A percentile compares a stretch with the other conserved stretches of the same genome.
These are phyloP conservation scores for Eospalax fontanierii DNA, from an alignment of 2,797 vertebrate species.

Conservation along the genomic window DNA sequence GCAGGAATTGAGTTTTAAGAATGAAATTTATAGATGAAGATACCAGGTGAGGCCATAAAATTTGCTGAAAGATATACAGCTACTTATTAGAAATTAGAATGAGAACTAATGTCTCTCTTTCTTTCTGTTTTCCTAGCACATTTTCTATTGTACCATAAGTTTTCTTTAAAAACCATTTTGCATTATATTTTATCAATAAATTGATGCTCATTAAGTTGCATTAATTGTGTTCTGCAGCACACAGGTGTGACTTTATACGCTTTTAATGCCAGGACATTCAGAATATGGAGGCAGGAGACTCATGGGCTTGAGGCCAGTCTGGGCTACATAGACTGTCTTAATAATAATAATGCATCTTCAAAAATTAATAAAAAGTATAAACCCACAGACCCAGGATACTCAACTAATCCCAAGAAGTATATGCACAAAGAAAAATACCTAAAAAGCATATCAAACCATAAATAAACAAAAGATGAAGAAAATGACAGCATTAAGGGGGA, in stretches of 20 bases:
- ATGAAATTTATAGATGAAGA: not conserved
- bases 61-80: not conserved
- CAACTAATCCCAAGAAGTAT: not conserved
- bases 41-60: not conserved
- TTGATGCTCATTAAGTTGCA: not conserved
- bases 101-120: not conserved
- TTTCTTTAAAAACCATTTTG: not conserved
- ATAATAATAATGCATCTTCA: not conserved
- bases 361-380: conserved; percentile 34
- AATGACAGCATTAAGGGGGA: not conserved
- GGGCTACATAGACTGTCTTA: not conserved
- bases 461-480: not conserved
- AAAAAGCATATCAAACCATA: not conserved
- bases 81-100: not conserved
- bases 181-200: not conserved
- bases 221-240: not conserved
- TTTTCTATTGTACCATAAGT: not conserved
- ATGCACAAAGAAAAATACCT: conserved; percentile 30
- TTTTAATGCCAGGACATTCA: not conserved
- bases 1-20: conserved; percentile 11
- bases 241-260: not conserved
- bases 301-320: not conserved
- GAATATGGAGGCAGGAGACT: not conserved
- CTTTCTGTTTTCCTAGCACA: not conserved
- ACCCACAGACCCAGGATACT: not conserved